These are phyloP conservation scores for Propithecus coquereli DNA, from an alignment of 2,113 vertebrate species.

Conservation along the genomic window DNA sequence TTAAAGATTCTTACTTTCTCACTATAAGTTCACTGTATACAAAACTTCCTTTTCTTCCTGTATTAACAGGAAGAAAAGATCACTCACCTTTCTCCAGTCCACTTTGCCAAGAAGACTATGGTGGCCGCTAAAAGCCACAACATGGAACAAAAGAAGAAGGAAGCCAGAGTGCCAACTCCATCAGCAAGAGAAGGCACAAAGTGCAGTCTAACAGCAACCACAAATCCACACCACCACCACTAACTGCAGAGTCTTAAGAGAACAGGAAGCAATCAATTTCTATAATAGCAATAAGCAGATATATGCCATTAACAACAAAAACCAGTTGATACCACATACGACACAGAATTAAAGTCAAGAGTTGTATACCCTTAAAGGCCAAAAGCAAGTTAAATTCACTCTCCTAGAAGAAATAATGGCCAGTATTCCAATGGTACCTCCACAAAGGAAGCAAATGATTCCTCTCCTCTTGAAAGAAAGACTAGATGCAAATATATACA, in stretches of 20 bases:
- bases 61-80: not conserved
- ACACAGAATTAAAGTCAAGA: slow-evolving; percentile 2
- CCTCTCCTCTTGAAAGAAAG: not conserved
- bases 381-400: slow-evolving; percentile 7
- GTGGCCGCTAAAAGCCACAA: not conserved
- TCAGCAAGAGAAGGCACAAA: not conserved
- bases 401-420: not conserved
- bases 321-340: not conserved
- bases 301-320: slow-evolving; percentile 15
- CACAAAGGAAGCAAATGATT: not conserved
- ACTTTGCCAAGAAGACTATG: not conserved
- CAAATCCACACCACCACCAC: not conserved
- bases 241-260: not conserved
- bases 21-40: not conserved
- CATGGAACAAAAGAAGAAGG: not conserved
- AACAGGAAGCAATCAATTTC: not conserved
- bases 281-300: not conserved
- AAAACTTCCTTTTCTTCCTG: not conserved
- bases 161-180: not conserved
- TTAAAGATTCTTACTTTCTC: not conserved
- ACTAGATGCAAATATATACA: not conserved
- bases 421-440: not conserved
- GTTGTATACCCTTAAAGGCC: not conserved
- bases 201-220: not conserved
- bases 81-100: not conserved